Base-by-base conservation (phyloP, 2,113 vertebrate species). In the Coryphaenoides rupestris region DNA sequence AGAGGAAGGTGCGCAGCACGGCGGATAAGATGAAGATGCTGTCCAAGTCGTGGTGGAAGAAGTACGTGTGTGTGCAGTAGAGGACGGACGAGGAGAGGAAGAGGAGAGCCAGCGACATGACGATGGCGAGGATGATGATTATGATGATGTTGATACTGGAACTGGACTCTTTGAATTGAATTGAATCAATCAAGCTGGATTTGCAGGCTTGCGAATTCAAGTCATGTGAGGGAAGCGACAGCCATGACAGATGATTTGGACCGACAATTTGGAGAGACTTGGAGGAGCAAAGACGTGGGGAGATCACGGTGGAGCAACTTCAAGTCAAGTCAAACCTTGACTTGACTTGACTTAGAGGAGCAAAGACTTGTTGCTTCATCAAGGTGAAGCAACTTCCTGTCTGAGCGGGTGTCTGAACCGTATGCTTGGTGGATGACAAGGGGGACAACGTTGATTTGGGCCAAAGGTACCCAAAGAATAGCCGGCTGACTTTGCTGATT, bases 41-140 rank as follows among this genome's bases (percentile, higher is more conserved):
- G 21, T 93, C 93, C 22, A 92, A 90, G 77, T 90, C 91, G 53
- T 94, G 93, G 93, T 94, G 93, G 93, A 93, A 90, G 80, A 94
- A 94, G 77, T 93, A 93, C 1, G 87, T 93, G 64, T 94, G 92
- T 3, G 76, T 93, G n/a, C 88, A 89, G 78, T 92, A 89, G 59
- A 33, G 50, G 33, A 62, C 55, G 62, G 19, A 19, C 10, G 50
- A 21, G 60, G 55, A 69, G 16, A 2, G 47, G 54, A 55, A 15
- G 53, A 21, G 26, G 47, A 24, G 66, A 79, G 68, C 68, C 62
- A 72, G 65, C 77, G 58, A 63, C 64, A 61, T 65, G n/a, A 7
- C 28, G 16, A 73, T 70, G 24, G 28, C 28, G 28, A 33, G 28
- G 1, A 33, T 4, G 28, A 33, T 4, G 28, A 33, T n/a, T n/a